Base-by-base conservation (phyloP, 1,140 invertebrate genomes). In the Caerostris extrusa region DNA sequence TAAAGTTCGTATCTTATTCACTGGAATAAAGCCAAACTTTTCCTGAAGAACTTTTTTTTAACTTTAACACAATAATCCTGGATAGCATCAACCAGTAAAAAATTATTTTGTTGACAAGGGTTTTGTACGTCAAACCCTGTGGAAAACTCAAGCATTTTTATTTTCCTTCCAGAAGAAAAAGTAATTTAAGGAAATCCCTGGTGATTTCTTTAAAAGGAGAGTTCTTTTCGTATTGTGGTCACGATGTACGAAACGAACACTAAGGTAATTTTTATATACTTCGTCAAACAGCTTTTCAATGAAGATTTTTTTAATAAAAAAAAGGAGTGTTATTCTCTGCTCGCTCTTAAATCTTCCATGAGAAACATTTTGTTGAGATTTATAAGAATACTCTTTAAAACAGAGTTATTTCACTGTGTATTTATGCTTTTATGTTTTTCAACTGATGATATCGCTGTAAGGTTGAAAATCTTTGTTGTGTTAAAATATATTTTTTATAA, bases 271-370 rank as follows among this genome's bases (percentile, higher is more conserved):
- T 83, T 83, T 83, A 58, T 83, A 83, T 14, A 19, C 55, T 58
- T 83, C 55, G 14, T 58, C 82, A 83, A 83, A 83, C 14, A 83
- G 82, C 7, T 57, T 83, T 83, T 83, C 56, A 56, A 19, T 83
- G 14, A 3, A 6, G 3, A 19, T 17, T 83, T 19, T 34, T 19
- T 19, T 19, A n/a, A 14, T 8, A 6, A 17, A 77, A 77, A 81
- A 81, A 53, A 12, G 19, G 3, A 83, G 12, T 3, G 7, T 17
- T 55, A 55, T 57, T 83, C 57, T 19, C 17, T 56, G 55, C 82
- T 8, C 50, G 10, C 5, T 57, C 17, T 3, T 10, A 19, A 14
- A 58, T 83, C 55, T 83, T 83, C 53, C 53, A 57, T n/a, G 55
- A 57, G 14, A 83, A 57, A 83, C 17, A 57, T 57, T 83, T n/a